A percentile compares a stretch with the other conserved stretches of the same genome.
Conservation (phyloP, 2,113 vertebrate genomes). For the Heterotilapia buettikoferi region DNA sequence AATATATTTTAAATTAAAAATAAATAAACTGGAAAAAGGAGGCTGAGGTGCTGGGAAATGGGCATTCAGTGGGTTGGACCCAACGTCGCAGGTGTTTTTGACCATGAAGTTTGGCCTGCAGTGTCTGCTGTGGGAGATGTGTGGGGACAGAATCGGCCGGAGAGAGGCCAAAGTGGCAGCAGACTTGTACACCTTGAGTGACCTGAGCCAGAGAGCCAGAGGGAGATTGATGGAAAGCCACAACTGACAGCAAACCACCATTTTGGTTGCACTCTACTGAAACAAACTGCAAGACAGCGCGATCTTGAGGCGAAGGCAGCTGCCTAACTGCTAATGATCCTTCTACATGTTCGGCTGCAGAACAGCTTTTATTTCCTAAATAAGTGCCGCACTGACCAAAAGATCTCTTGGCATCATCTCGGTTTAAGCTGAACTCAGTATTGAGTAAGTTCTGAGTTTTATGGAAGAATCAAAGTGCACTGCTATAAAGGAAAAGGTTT, state of each 20-base stretch:
- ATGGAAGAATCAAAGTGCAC: background rate
- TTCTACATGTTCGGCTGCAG: background rate
- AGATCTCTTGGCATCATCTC: background rate
- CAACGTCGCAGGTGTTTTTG: background rate
- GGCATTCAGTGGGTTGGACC: background rate
- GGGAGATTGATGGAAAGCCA: background rate
- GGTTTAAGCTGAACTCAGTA: background rate
- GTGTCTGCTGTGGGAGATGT: background rate
- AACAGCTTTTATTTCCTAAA: background rate
- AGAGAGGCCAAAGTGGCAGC: background rate
- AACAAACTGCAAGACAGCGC: background rate
- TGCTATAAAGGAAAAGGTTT: background rate
- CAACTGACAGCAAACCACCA: background rate
- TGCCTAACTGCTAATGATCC: background rate
- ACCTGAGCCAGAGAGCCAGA: background rate
- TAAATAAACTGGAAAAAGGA: background rate
- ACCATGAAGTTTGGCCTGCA: background rate
- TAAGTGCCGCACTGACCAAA: background rate
- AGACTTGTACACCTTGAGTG: background rate
- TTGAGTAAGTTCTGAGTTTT: background rate
- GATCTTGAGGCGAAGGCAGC: too few species aligned
- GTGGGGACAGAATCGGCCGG: background rate
- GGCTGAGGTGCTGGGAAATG: rapidly evolving
- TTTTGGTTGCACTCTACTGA: background rate
- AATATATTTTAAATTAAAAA: background rate